Evolutionary conservation across 2,113 vertebrate species (phyloP), one percentile per base, ranked within the genome.

Genomic region (Lichenostomus cassidix): DNA sequence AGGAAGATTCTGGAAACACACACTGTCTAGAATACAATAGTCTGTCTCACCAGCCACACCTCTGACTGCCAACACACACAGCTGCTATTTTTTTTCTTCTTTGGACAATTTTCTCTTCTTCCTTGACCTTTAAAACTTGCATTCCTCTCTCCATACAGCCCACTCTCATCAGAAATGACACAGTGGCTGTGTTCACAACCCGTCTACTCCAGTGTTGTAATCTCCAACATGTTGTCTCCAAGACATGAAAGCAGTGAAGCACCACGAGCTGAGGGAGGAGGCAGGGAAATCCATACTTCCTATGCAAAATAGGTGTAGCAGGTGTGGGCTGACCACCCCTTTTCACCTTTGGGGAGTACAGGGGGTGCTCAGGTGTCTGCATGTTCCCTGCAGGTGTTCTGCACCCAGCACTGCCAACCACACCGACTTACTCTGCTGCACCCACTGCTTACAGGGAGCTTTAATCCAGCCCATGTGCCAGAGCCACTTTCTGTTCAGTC

Each of bases 71-170:
- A 80, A 62, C 67, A 91, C 15, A 70, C 31, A n/a, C 21, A 58
- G 33, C 56, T 37, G 44, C 2, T 11, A 53, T n/a, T 10, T 23
- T 47, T 74, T 47, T 46, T 27, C 17, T 10, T 9, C 52, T 90
- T 71, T 79, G 58, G 44, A 65, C 24, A 77, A 62, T 80, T 86
- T 94, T 88, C 21, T 85, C 53, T 92, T 94, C 46, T 95, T 81
- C 42, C 64, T 83, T 83, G 87, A 94, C 80, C 50, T 58, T 42
- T 74, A 86, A 83, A 83, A 76, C 49, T 77, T 87, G 60, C 64
- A 41, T 58, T 86, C 71, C 31, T 77, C n/a, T 83, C 35, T 86
- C 55, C n/a, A 12, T 35, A 31, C 27, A 12, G 19, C 75, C 76
- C 63, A 73, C 76, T 69, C n/a, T 46, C 55, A 50, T 58, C 91